These are phyloP conservation scores for Eumeta japonica DNA, from an alignment of 1,140 invertebrate genomes.

Conservation along the genomic window DNA sequence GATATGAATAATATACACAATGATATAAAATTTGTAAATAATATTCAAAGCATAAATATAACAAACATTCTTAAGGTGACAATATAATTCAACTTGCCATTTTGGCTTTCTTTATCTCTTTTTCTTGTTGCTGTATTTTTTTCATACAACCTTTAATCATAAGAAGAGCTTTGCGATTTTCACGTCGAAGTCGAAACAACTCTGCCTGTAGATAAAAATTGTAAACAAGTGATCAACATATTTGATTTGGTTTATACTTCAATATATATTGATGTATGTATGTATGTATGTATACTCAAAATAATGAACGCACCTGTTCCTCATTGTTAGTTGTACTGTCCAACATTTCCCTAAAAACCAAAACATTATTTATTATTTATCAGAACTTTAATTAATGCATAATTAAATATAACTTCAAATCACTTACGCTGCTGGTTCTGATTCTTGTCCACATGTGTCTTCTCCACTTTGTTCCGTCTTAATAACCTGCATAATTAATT, in stretches of 20 bases:
- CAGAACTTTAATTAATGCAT: too few species aligned
- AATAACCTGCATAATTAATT: constrained; percentile 13
- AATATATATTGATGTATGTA: too few species aligned
- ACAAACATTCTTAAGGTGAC: too few species aligned
- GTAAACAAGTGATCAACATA: too few species aligned
- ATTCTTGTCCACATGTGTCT: constrained; percentile 35
- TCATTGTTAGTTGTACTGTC: constrained; percentile 34
- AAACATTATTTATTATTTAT: too few species aligned
- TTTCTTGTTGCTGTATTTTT: constrained; percentile 45
- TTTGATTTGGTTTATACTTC: too few species aligned
- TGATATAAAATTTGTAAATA: too few species aligned
- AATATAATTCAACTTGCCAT: too few species aligned
- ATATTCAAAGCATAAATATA: too few species aligned
- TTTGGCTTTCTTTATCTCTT: constrained; percentile 48
- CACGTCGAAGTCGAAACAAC: constrained; percentile 55
- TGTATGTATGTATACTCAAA: too few species aligned
- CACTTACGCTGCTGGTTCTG: constrained; percentile 41
- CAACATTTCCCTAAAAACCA: constrained; percentile 35
- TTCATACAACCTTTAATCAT: constrained; percentile 52
- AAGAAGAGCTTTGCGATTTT: constrained; percentile 65
- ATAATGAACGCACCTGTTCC: constrained; percentile 33
- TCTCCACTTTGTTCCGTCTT: constrained; percentile 24
- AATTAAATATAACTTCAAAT: too few species aligned
- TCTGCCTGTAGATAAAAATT: constrained; percentile 33
- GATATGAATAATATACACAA: too few species aligned